A percentile compares a stretch with the other conserved stretches of the same genome.
phyloP scores from a whole-genome alignment of 1,140 invertebrate species.

The Hylyphantes graminicola region DNA sequence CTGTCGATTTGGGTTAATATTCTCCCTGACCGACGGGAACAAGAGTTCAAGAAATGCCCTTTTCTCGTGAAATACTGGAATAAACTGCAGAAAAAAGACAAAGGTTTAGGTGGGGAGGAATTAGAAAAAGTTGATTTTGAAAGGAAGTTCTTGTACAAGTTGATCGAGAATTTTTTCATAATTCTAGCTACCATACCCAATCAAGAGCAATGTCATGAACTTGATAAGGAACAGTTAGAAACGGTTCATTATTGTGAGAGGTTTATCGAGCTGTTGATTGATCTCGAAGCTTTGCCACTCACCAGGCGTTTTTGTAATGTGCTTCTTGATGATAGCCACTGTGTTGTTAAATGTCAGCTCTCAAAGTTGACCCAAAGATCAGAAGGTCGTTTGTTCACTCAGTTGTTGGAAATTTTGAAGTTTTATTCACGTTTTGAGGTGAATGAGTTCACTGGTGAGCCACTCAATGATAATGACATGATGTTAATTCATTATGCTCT shows the following conservation, averaged over 20 bases:
- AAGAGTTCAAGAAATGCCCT: constrained; percentile 86
- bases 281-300: constrained; percentile 93
- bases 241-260: constrained; percentile 90
- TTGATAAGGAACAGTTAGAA: constrained; percentile 72
- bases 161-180: constrained; percentile 91
- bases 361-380: constrained; percentile 79
- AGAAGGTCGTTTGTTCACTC: constrained; percentile 90
- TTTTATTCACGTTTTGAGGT: constrained; percentile 99
- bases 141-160: constrained; percentile 83
- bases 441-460: constrained; percentile 94
- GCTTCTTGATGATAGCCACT: constrained; percentile 92
- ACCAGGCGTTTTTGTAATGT: constrained; percentile 97
- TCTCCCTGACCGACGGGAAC: constrained; percentile 81
- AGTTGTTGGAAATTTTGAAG: constrained; percentile 95
- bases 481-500: constrained; percentile 91
- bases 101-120: constrained; percentile 75
- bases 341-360: constrained; percentile 90
- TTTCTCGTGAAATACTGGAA: constrained; percentile 95
- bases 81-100: constrained; percentile 85
- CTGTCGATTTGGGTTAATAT: constrained; percentile 94
- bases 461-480: constrained; percentile 93
- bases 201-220: constrained; percentile 22
- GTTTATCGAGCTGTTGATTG: constrained; percentile 95
- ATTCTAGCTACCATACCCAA: constrained; percentile 81
- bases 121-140: constrained; percentile 85